phyloP scores from a whole-genome alignment of 2,797 vertebrate genomes.

The Hydrocynus forskahlii region DNA sequence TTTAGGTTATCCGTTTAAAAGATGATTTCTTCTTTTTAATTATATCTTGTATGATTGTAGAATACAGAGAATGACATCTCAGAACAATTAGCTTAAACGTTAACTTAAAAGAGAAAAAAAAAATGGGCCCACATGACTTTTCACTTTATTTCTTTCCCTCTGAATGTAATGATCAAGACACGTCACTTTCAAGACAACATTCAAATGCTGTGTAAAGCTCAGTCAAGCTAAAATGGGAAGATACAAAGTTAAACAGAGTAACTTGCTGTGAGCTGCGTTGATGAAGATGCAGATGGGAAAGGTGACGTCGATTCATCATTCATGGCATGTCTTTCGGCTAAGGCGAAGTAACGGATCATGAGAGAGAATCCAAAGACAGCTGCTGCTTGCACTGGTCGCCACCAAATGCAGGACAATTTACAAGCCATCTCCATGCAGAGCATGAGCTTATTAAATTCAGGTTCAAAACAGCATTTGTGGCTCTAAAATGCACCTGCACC shows the following conservation, averaged over 20 bases:
- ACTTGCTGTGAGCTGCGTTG: neutral
- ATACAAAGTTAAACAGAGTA: neutral
- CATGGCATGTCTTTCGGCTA: neutral
- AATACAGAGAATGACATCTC: neutral
- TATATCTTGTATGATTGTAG: neutral
- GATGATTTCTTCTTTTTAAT: too few relatives aligned
- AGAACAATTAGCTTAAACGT: neutral
- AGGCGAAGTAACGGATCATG: neutral
- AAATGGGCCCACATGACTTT: neutral
- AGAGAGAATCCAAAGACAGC: neutral
- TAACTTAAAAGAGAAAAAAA: neutral
- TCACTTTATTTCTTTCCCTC: neutral
- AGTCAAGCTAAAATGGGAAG: neutral
- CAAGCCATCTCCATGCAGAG: conserved; percentile 7
- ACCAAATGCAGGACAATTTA: conserved; percentile 14
- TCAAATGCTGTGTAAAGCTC: conserved; percentile 12
- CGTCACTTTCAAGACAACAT: neutral
- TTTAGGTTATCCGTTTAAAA: too few relatives aligned
- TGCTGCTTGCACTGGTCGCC: neutral
- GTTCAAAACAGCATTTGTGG: neutral
- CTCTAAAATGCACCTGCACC: conserved; percentile 25
- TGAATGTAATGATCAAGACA: neutral
- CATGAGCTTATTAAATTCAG: conserved; percentile 22
- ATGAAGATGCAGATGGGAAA: conserved; percentile 15
- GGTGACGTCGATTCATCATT: neutral